These are phyloP conservation scores for Rhinolophus ferrumequinum DNA, from an alignment of 2,113 vertebrate species.

Conservation along the genomic window DNA sequence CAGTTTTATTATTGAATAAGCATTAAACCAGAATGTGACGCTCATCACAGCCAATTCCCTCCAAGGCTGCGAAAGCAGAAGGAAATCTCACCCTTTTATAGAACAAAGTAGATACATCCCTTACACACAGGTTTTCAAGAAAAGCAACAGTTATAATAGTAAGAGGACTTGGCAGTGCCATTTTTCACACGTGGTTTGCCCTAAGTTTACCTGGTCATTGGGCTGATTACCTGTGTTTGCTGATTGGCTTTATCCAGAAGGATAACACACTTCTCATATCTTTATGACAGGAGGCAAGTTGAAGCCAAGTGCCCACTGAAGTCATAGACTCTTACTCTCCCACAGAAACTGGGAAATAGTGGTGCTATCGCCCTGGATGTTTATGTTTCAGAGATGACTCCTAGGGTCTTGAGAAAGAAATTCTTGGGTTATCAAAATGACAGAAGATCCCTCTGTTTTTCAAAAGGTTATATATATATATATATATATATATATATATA, in stretches of 20 bases:
- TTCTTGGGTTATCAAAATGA: neutral
- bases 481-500: neutral
- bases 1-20: neutral
- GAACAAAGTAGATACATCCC: neutral
- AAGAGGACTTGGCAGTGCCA: neutral
- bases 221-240: neutral
- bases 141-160: neutral
- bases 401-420: neutral
- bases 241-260: neutral
- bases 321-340: neutral
- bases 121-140: neutral
- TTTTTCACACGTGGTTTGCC: neutral
- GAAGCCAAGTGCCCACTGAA: neutral
- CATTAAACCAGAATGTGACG: neutral
- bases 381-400: neutral
- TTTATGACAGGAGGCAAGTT: neutral
- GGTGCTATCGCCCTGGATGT: neutral
- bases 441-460: neutral
- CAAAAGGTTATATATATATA: neutral
- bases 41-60: no score
- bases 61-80: neutral
- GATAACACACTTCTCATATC: neutral
- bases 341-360: neutral
- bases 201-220: neutral
- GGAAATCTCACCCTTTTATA: neutral